A percentile compares a stretch with the other conserved stretches of the same genome.
phyloP scores from a whole-genome alignment of 2,113 vertebrate species.

The Cisticola juncidis region DNA sequence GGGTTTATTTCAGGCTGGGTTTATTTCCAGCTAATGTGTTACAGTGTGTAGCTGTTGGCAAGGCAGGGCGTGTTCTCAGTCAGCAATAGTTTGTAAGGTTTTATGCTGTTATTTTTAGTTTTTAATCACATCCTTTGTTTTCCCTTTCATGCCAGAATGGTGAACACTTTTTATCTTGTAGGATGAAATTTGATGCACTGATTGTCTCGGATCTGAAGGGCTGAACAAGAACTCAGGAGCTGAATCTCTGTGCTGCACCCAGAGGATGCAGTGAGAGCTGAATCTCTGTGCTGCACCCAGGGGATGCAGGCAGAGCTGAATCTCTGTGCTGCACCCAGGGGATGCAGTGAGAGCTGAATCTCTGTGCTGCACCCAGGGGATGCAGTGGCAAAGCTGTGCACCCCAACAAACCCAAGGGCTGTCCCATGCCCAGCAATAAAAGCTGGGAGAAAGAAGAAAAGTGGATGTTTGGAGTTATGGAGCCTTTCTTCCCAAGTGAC shows the following conservation, averaged over 20 bases:
- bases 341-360: too few relatives aligned
- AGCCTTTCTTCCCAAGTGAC: not conserved
- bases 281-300: too few relatives aligned
- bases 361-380: too few relatives aligned
- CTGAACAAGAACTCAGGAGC: not conserved
- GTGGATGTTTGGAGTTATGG: accelerated
- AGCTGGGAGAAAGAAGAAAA: not conserved
- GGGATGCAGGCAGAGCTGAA: too few relatives aligned
- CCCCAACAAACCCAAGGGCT: not conserved
- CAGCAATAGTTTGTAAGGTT: not conserved
- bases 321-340: too few relatives aligned
- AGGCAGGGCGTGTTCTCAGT: not conserved
- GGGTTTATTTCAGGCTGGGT: not conserved
- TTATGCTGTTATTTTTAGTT: not conserved
- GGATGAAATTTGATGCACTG: not conserved
- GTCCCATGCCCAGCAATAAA: not conserved
- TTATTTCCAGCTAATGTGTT: not conserved
- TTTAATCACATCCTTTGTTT: not conserved
- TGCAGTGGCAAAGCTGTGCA: not conserved
- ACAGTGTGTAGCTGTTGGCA: not conserved
- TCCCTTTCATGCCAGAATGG: not conserved
- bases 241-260: not conserved
- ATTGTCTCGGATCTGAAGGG: not conserved
- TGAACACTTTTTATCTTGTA: not conserved
- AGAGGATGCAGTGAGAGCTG: too few relatives aligned